Evolutionary conservation across 1,140 invertebrate species (phyloP), one percentile per base, ranked within the genome.

Genomic region (Drosophila insularis): DNA sequence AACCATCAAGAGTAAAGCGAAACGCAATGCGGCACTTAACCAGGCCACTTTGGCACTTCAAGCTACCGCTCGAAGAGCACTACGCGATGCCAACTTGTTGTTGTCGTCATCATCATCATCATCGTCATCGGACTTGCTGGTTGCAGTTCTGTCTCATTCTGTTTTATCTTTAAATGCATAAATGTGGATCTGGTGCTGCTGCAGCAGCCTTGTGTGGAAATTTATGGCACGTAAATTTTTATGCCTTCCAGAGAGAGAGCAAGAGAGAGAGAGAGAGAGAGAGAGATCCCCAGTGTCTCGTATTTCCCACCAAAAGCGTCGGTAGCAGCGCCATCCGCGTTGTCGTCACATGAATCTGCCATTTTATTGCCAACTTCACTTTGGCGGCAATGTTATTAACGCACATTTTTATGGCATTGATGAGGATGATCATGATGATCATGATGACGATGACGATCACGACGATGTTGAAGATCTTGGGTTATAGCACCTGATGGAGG

Each of bases 301-400:
- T 50, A 74, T 87, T 71, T 67, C 69, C 64, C 66, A 53, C 39
- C 32, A 17, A 43, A 62, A 76, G 60, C 74, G 21, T 67, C 50
- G 61, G 71, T 23, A 27, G 59, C 54, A 21, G 40, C 50, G 35
- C 32, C 54, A 37, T 68, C 13, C 32, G 31, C 17, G 39, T 62
- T 23, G 58, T 81, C 85, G 77, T 84, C 84, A 72, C 89, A 90
- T 90, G 87, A 90, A 90, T 90, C 81, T 87, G 87, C 87, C 87
- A 90, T 82, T 90, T 90, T 90, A 90, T 90, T 74, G 80, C 71
- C 87, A 87, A 81, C 71, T 79, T 84, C 60, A 87, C 87, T 90
- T 90, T 90, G 87, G 87, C 87, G 87, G 87, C 84, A 89, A 84
- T 85, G 85, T 89, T 89, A 89, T 89, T 89, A 89, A 89, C 84